Conservation (phyloP, 2,113 vertebrate species). For the Electrona antarctica region DNA sequence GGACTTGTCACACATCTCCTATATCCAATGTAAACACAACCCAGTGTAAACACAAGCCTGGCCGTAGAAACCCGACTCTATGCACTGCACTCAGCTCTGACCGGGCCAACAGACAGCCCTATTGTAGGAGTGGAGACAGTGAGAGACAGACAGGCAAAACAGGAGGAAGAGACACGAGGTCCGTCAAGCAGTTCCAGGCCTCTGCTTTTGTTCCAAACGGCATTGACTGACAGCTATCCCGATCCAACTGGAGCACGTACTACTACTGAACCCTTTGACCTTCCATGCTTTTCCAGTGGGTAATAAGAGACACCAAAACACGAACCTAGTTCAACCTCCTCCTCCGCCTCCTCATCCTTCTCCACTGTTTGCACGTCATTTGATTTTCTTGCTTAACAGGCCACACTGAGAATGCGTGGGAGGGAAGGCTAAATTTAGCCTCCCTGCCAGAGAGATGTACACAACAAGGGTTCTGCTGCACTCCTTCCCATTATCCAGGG, state of each 20-base stretch:
- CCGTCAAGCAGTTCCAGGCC: not conserved
- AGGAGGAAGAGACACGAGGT: constrained; percentile 6
- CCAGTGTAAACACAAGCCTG: constrained; percentile 2
- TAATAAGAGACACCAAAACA: not conserved
- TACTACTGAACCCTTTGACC: no score
- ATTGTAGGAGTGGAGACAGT: not conserved
- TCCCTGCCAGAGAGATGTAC: constrained; percentile 31
- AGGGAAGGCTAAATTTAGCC: constrained; percentile 61
- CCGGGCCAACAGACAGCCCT: constrained; percentile 18
- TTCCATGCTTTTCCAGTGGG: not conserved
- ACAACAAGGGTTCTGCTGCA: constrained; percentile 13
- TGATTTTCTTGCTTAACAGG: constrained; percentile 53
- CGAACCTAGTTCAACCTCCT: not conserved
- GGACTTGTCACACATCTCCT: not conserved
- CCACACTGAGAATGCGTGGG: constrained; percentile 56
- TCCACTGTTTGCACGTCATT: constrained; percentile 17
- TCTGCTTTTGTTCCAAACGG: constrained; percentile 10
- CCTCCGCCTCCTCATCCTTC: constrained; percentile 9
- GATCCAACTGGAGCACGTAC: no score
- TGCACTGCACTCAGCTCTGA: constrained; percentile 11
- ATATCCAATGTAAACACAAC: constrained; percentile 24
- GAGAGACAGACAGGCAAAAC: not conserved
- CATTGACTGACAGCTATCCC: not conserved
- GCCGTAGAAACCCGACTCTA: constrained; percentile 16
- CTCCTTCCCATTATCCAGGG: constrained; percentile 21